Conservation (phyloP, 2,888 invertebrate species). For the Harpalus rubripes region DNA sequence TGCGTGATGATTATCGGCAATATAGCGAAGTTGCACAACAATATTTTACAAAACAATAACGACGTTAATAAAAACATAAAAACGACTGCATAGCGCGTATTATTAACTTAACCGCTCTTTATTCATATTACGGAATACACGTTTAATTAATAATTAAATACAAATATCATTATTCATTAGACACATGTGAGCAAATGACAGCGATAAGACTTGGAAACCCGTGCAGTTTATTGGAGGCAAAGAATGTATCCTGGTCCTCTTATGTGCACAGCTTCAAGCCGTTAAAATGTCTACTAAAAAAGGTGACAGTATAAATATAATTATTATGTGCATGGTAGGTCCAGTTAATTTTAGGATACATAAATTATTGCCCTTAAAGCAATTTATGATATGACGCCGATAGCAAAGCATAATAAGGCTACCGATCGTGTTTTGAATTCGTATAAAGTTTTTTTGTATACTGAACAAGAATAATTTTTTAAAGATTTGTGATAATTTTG, state of each 20-base stretch:
- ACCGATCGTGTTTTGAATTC: too few species aligned
- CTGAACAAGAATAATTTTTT: too few species aligned
- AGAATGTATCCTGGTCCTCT: background rate
- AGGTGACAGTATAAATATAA: conserved; percentile 14
- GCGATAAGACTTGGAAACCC: background rate
- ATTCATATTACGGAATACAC: background rate
- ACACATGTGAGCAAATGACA: background rate
- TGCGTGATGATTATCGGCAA: too few species aligned
- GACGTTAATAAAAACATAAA: too few species aligned
- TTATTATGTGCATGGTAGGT: background rate
- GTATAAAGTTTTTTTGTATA: too few species aligned
- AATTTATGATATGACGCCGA: too few species aligned
- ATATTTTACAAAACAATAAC: too few species aligned
- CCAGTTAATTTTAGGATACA: background rate
- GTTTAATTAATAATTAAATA: background rate
- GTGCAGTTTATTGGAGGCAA: background rate
- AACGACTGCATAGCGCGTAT: too few species aligned
- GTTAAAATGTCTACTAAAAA: conserved; percentile 7
- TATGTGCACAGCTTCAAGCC: background rate
- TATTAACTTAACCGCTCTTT: too few species aligned
- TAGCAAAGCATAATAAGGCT: too few species aligned
- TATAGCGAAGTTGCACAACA: too few species aligned
- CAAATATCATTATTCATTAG: background rate
- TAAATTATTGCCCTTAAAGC: background rate
- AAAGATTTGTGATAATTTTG: too few species aligned